Conservation (phyloP, 2,113 vertebrate genomes). For the Stegostoma tigrinum region DNA sequence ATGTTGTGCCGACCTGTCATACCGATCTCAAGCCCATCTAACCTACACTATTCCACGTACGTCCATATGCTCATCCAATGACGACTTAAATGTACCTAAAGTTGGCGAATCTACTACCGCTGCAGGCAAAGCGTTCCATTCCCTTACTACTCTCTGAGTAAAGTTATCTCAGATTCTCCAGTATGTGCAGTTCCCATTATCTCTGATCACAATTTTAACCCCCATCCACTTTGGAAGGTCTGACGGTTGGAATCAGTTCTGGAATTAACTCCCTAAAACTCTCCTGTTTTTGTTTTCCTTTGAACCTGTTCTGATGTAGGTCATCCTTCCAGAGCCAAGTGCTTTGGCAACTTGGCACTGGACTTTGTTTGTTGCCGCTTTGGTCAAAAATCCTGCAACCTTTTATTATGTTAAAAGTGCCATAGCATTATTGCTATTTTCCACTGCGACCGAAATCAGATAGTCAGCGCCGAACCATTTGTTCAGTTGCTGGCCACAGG, state of each 20-base stretch:
- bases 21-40: too few species aligned
- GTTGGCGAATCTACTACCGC: too few species aligned
- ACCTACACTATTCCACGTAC: too few species aligned
- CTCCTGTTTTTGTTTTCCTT: not conserved
- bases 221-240: not conserved
- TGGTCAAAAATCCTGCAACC: not conserved
- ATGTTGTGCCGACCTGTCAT: too few species aligned
- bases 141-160: too few species aligned
- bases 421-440: not conserved
- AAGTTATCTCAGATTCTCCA: too few species aligned
- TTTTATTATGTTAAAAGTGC: not conserved
- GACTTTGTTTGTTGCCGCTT: not conserved
- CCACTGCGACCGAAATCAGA: not conserved
- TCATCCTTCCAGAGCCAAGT: too few species aligned
- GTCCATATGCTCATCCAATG: too few species aligned
- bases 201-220: too few species aligned
- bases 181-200: too few species aligned
- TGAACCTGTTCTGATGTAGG: not conserved
- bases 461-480: not conserved
- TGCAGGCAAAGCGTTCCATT: too few species aligned
- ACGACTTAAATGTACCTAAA: too few species aligned
- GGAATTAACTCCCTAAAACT: not conserved
- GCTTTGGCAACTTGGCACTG: not conserved
- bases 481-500: not conserved
- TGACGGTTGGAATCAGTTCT: not conserved